Percentiles rank a stretch among this genome's conserved stretches.
Conservation (phyloP, 2,113 vertebrate genomes). For the Oryzias javanicus region DNA sequence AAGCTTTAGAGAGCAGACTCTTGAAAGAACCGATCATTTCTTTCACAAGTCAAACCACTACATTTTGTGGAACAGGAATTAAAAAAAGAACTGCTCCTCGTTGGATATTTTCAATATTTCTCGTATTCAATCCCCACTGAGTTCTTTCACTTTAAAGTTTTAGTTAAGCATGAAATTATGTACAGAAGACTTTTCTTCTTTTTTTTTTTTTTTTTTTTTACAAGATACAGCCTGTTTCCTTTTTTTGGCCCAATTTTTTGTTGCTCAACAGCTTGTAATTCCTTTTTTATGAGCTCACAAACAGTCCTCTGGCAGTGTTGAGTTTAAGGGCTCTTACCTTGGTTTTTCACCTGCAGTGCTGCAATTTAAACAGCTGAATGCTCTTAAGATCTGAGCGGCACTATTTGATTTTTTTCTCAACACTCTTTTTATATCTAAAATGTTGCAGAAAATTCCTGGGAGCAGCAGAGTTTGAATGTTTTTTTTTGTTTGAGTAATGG, state of each 20-base stretch:
- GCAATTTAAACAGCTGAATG: constrained; percentile 59
- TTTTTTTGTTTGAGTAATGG: constrained; percentile 58
- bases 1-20: constrained; percentile 15
- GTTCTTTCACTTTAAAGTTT: constrained; percentile 32
- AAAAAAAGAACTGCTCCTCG: constrained; percentile 3
- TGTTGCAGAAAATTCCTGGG: constrained; percentile 45
- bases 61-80: constrained; percentile 9
- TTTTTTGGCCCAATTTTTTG: constrained; percentile 40
- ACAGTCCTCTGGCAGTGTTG: constrained; percentile 53
- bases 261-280: constrained; percentile 41
- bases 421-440: constrained; percentile 47
- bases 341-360: constrained; percentile 39
- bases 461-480: constrained; percentile 27
- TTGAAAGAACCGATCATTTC: constrained; percentile 24
- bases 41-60: background rate
- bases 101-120: constrained; percentile 20
- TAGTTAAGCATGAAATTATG: constrained; percentile 37
- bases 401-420: constrained; percentile 66
- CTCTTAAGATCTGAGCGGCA: constrained; percentile 57
- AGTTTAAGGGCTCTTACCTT: constrained; percentile 45
- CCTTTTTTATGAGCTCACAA: constrained; percentile 38
- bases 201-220: too few species aligned
- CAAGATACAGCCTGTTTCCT: constrained; percentile 31
- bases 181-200: constrained; percentile 15
- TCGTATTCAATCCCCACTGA: constrained; percentile 8